Base-by-base conservation (phyloP, 2,113 vertebrate species). In the Speoplatyrhinus poulsoni region DNA sequence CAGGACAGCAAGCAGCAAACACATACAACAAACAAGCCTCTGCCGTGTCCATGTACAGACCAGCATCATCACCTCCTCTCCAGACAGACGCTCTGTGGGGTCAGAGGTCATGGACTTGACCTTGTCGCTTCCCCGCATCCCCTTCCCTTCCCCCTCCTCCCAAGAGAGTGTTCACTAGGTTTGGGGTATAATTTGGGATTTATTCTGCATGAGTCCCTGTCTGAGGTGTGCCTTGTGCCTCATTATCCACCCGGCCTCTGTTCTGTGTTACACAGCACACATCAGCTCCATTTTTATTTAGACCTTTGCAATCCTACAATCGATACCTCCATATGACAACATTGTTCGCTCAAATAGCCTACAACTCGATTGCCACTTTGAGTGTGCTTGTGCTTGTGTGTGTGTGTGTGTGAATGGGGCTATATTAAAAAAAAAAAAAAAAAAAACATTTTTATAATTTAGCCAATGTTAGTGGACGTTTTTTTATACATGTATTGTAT, bases 51-150 rank as follows among this genome's bases (percentile, higher is more conserved):
- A 76, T 69, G 71, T 57, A 79, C 71, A 81, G 69, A 41, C 64
- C 79, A 87, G 81, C 85, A 58, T 76, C 75, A 67, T 85, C 82
- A 76, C 86, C 77, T 81, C 77, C 65, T 72, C 80, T 79, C 79
- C 84, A 92, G 91, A 91, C 85, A 91, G 87, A 88, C 84, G 82
- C 80, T 75, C 75, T 62, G 1, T 60, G 72, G 72, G 90, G 91
- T 92, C 90, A 92, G 75, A 76, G 92, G 91, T 92, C 80, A 50
- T 90, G 92, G 86, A 94, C 93, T 93, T 94, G 93, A 92, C 92
- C 91, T 91, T 89, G 85, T 88, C 69, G 83, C 36, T 8, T 8
- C 36, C 26, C 26, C 26, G 26, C 26, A 26, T 26, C 26, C 26
- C 26, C 26, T 26, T 26, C 26, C 26, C 26, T 26, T 26, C 2